Conservation (phyloP, 2,797 vertebrate species). For the Phataginus tetradactyla region DNA sequence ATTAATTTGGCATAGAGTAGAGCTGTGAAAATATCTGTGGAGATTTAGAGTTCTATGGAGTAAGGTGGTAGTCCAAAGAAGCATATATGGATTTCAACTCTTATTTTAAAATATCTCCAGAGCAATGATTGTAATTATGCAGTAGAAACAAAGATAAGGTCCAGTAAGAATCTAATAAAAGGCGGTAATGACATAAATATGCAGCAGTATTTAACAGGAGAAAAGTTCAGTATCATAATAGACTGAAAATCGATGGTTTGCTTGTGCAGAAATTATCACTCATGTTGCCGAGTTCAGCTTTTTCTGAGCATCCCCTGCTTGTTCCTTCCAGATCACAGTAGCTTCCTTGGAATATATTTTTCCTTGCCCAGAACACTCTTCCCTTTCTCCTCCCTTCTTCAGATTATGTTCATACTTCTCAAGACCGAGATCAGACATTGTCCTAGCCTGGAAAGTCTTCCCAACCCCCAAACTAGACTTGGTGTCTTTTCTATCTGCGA, state of each 20-base stretch:
- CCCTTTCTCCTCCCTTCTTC: not conserved
- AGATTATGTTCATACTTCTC: not conserved
- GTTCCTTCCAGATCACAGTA: not conserved
- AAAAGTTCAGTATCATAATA: constrained; percentile 20
- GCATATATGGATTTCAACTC: not conserved
- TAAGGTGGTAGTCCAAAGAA: constrained; percentile 3
- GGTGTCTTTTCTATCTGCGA: not conserved
- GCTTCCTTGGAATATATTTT: constrained; percentile 13
- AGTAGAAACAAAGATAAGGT: constrained; percentile 5
- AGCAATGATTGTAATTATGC: constrained; percentile 9
- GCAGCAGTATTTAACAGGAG: not conserved
- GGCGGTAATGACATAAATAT: not conserved
- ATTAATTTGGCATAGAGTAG: constrained; percentile 34
- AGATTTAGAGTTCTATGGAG: constrained; percentile 25
- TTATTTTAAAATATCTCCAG: constrained; percentile 2
- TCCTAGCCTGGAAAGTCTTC: not conserved
- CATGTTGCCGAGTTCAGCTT: not conserved
- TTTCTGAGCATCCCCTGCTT: not conserved
- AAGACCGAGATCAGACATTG: not conserved
- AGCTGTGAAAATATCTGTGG: constrained; percentile 33
- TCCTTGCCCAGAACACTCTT: not conserved
- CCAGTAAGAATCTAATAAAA: not conserved
- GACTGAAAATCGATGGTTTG: not conserved
- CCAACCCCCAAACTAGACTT: not conserved
- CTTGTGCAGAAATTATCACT: not conserved